phyloP scores from a whole-genome alignment of 92 coral and sea anemone species.

The Bergia sp. region DNA sequence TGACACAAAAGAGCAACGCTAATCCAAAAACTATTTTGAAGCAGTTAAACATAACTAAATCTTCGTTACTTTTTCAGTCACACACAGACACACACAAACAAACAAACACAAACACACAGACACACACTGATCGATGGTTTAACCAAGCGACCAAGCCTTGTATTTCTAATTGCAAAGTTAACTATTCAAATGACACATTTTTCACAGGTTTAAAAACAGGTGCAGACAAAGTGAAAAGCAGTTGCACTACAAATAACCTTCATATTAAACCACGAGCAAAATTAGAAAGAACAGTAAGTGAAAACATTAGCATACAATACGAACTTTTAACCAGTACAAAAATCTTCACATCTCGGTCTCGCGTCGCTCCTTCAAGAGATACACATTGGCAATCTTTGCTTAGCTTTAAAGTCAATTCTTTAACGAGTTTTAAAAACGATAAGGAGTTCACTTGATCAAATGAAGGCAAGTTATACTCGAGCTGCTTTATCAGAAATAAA shows the following conservation, averaged over 20 bases:
- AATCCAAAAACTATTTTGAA: not conserved
- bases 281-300: constrained; percentile 12
- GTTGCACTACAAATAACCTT: constrained; percentile 42
- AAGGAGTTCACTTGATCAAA: constrained; percentile 16
- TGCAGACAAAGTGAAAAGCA: constrained; percentile 39
- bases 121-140: not conserved
- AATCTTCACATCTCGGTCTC: not conserved
- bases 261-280: constrained; percentile 48
- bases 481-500: not conserved
- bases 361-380: constrained; percentile 11
- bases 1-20: not conserved
- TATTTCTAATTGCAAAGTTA: constrained; percentile 13
- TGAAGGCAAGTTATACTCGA: constrained; percentile 15
- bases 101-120: not conserved
- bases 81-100: not conserved
- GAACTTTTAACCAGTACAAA: not conserved
- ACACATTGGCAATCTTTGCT: not conserved
- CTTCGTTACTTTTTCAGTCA: not conserved
- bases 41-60: not conserved
- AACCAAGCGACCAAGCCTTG: constrained; percentile 36
- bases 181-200: constrained; percentile 42
- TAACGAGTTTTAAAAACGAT: constrained; percentile 6
- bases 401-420: not conserved
- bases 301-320: constrained; percentile 40
- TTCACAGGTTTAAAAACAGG: constrained; percentile 42